Base-by-base conservation (phyloP, 2,113 vertebrate genomes). In the Leptobrachium ailaonicum region DNA sequence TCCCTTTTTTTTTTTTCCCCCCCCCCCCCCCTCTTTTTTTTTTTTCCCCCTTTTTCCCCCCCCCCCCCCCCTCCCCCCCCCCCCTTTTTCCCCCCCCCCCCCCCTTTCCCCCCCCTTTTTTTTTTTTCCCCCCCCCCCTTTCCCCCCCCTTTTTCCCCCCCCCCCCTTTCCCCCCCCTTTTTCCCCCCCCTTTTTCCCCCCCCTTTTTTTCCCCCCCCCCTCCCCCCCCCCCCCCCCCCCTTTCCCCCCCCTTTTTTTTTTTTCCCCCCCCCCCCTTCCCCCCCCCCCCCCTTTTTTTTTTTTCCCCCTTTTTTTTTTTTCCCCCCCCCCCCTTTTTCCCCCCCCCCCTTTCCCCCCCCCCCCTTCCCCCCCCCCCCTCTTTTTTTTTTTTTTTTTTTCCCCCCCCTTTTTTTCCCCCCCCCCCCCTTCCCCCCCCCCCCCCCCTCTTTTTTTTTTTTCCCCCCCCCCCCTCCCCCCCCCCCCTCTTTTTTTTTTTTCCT, bases 141-240 rank as follows among this genome's bases (percentile, higher is more conserved):
- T 45, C 77, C 74, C 32, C 6, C 53, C 0, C 63, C 58, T 43
- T 66, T 41, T 53, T 76, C 69, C 1, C n/a, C 43, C 20, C 0
- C 13, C 11, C 54, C 11, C 54, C 54, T 11, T 20, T 66, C 11
- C 11, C n/a, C 20, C 9, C 8, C 60, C 44, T 73, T 20, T 6
- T 50, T 6, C 68, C 71, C 41, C 75, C 40, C 68, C 85, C 8
- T 20, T 41, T 42, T 11, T 69, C 66, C 66, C 32, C 12, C 2
- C 53, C 66, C 50, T 82, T 8, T 76, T 66, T 62, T 56, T 56
- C 11, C 78, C 68, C 45, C 80, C 74, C 32, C 7, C 54, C 6
- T 11, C 54, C 54, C 6, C 11, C 54, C 11, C 8, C 64, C 12
- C 7, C 7, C 64, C 12, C 11, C 64, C 11, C 64, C 64, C 6